A percentile compares a stretch with the other conserved stretches of the same genome.
These are phyloP conservation scores for Torymus tubicola DNA, from an alignment of 2,888 invertebrate genomes.

Conservation along the genomic window DNA sequence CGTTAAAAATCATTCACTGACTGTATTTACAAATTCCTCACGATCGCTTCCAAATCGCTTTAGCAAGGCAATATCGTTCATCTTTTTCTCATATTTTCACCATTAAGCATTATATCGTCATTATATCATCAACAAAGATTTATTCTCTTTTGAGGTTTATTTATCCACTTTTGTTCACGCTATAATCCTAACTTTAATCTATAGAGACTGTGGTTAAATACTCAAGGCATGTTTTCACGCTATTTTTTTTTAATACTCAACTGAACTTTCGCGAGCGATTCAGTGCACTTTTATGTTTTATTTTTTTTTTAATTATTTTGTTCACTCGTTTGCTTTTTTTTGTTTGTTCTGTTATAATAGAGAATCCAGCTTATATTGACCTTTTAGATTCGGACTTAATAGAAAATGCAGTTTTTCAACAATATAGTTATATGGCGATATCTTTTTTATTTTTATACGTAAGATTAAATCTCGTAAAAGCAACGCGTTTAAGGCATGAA, in stretches of 20 bases:
- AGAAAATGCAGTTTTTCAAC: conserved; percentile 27
- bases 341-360: background rate
- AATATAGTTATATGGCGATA: conserved; percentile 4
- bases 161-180: conserved; percentile 19
- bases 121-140: conserved; percentile 70
- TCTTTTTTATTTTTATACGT: background rate
- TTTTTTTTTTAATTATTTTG: background rate
- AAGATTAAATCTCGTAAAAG: background rate
- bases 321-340: conserved; percentile 14
- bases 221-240: conserved; percentile 53
- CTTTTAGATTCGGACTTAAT: conserved; percentile 6
- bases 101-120: conserved; percentile 57
- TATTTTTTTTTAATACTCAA: conserved; percentile 47
- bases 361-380: conserved; percentile 45
- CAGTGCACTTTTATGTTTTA: conserved; percentile 30
- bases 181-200: conserved; percentile 51
- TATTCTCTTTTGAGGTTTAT: conserved; percentile 52
- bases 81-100: conserved; percentile 66
- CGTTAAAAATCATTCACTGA: conserved; percentile 58
- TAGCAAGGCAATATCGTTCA: conserved; percentile 57
- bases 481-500: background rate
- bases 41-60: conserved; percentile 64
- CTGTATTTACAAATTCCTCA: conserved; percentile 64
- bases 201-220: conserved; percentile 51
- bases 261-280: conserved; percentile 38